Evolutionary conservation across 2,888 invertebrate species (phyloP).

Genomic region (Volucella inflata): DNA sequence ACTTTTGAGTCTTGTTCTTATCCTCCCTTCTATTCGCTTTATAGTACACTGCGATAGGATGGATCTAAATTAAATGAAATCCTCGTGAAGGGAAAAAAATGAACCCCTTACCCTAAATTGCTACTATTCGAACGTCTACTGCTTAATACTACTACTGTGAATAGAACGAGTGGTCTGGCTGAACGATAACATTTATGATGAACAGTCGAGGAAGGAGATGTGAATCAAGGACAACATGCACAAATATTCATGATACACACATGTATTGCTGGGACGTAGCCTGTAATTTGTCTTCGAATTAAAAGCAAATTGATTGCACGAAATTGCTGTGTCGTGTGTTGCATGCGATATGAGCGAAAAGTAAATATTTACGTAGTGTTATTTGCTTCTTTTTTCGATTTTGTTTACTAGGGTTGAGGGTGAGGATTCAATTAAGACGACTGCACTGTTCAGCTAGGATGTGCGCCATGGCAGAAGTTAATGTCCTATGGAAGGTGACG

Average conservation of each 20-base stretch:
- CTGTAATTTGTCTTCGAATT: slow-evolving; percentile 67
- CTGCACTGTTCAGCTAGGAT: neutral
- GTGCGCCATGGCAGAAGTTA: slow-evolving; percentile 18
- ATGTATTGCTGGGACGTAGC: slow-evolving; percentile 31
- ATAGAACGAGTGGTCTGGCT: slow-evolving; percentile 23
- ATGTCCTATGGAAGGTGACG: slow-evolving; percentile 53
- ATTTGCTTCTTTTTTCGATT: slow-evolving; percentile 10
- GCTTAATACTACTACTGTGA: slow-evolving; percentile 5
- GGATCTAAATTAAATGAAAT: slow-evolving; percentile 57
- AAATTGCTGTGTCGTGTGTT: slow-evolving; percentile 58
- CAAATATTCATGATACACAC: neutral
- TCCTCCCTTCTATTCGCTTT: slow-evolving; percentile 5
- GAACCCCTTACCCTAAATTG: slow-evolving; percentile 14
- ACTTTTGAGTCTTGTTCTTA: slow-evolving; percentile 26
- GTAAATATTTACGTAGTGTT: slow-evolving; percentile 59
- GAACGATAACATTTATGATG: slow-evolving; percentile 30
- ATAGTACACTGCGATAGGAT: slow-evolving; percentile 60
- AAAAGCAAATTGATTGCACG: slow-evolving; percentile 68
- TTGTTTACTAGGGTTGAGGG: neutral
- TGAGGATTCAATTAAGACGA: slow-evolving; percentile 56
- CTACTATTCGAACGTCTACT: neutral
- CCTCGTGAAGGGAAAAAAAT: slow-evolving; percentile 5
- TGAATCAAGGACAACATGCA: neutral
- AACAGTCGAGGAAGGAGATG: neutral
- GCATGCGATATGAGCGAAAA: slow-evolving; percentile 60